Percentiles rank a stretch among this genome's conserved stretches.
Evolutionary conservation across 2,113 vertebrate species (phyloP).

Genomic region (Catharus bicknelli): DNA sequence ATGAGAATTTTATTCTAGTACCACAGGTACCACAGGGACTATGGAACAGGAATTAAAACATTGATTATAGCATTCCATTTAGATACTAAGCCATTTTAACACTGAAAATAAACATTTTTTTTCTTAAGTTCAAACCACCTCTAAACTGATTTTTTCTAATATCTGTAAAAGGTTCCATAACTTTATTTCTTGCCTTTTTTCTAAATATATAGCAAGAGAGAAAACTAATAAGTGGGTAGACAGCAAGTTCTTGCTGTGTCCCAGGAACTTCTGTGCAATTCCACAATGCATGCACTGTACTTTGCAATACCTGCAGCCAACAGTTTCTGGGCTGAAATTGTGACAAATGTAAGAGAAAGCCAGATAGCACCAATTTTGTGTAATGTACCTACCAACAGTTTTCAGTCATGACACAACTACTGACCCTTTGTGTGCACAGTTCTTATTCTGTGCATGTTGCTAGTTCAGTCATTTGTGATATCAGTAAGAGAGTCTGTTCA

Average conservation of each 20-base stretch:
- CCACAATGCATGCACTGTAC: neutral
- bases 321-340: neutral
- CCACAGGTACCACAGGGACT: slow-evolving; percentile 7
- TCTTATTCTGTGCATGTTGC: neutral
- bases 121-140: neutral
- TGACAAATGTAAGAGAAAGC: neutral
- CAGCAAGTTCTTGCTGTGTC: neutral
- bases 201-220: neutral
- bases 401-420: neutral
- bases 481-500: neutral
- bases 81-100: neutral
- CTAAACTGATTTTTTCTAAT: neutral
- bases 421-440: neutral
- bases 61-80: neutral
- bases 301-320: neutral
- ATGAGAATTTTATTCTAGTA: neutral
- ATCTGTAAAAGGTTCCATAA: neutral
- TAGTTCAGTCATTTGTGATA: neutral
- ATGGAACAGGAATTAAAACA: slow-evolving; percentile 33
- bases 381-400: neutral
- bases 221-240: neutral
- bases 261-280: neutral
- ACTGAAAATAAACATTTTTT: neutral
- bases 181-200: neutral
- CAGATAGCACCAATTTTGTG: neutral